Evolutionary conservation across 2,797 vertebrate genomes (phyloP).

Genomic region (Danio aesculapii): DNA sequence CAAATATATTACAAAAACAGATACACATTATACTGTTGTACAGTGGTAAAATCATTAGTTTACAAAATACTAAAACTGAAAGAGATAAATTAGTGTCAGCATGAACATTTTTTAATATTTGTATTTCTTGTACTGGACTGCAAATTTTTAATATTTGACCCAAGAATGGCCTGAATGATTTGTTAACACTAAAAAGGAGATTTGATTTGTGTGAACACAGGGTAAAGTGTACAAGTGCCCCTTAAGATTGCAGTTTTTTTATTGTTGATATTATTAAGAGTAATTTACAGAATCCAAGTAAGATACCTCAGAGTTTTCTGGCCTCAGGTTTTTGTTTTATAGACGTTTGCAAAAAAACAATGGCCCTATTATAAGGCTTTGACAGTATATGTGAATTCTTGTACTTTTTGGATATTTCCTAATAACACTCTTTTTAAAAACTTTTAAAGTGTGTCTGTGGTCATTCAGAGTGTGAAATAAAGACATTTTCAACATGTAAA

Average conservation of each 20-base stretch:
- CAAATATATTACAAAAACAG: background rate
- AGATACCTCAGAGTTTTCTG: slow-evolving; percentile 41
- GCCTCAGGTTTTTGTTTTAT: slow-evolving; percentile 44
- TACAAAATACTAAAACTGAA: background rate
- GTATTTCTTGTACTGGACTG: slow-evolving; percentile 28
- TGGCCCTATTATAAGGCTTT: slow-evolving; percentile 50
- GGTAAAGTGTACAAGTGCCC: slow-evolving; percentile 18
- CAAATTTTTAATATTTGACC: slow-evolving; percentile 7
- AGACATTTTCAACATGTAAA: background rate
- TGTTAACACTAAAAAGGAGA: slow-evolving; percentile 12
- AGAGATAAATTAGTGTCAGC: background rate
- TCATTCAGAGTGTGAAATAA: slow-evolving; percentile 53
- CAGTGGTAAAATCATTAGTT: background rate
- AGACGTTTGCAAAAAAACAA: slow-evolving; percentile 32
- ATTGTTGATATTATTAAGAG: slow-evolving; percentile 1
- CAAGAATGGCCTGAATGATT: background rate
- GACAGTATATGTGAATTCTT: slow-evolving; percentile 65
- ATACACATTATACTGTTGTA: background rate
- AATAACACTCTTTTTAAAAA: slow-evolving; percentile 71
- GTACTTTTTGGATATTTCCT: slow-evolving; percentile 75
- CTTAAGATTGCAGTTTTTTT: slow-evolving; percentile 40
- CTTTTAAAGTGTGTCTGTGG: slow-evolving; percentile 64
- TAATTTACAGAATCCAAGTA: slow-evolving; percentile 20
- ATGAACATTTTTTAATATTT: slow-evolving; percentile 10
- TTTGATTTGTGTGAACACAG: slow-evolving; percentile 7